Conservation (phyloP, 1,140 invertebrate species). For the Holcopasites calliopsidis region DNA sequence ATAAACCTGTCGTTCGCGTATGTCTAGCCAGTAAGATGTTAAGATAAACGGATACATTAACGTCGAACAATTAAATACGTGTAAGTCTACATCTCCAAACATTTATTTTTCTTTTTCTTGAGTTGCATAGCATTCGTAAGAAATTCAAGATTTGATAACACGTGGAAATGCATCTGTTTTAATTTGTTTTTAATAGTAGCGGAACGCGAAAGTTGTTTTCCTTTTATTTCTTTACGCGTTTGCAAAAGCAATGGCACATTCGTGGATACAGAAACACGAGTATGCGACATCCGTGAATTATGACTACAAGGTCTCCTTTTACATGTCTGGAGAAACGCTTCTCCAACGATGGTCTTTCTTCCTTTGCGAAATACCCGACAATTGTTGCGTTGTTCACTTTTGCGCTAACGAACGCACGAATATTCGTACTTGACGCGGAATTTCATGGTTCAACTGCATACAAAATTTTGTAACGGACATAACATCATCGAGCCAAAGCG, state of each 20-base stretch:
- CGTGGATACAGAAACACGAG: slow-evolving; percentile 8
- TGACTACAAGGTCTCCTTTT: slow-evolving; percentile 23
- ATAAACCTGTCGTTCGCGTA: slow-evolving; percentile 75
- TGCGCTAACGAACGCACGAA: slow-evolving; percentile 31
- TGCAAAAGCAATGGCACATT: slow-evolving; percentile 20
- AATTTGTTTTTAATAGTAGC: no score
- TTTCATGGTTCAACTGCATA: slow-evolving; percentile 18
- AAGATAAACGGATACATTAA: slow-evolving; percentile 65
- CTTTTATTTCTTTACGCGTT: slow-evolving; percentile 9
- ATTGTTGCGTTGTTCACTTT: slow-evolving; percentile 53
- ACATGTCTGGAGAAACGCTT: slow-evolving; percentile 26
- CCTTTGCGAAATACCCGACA: slow-evolving; percentile 22
- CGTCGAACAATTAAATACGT: slow-evolving; percentile 56
- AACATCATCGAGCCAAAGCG: slow-evolving; percentile 6
- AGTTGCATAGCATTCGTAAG: slow-evolving; percentile 34
- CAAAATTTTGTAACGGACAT: slow-evolving; percentile 20
- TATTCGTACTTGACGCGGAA: slow-evolving; percentile 18
- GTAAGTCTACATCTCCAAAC: slow-evolving; percentile 46
- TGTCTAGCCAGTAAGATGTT: slow-evolving; percentile 73
- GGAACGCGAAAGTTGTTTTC: slow-evolving; percentile 29
- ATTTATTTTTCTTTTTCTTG: no score
- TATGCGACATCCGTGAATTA: not conserved
- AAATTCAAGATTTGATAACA: slow-evolving; percentile 23
- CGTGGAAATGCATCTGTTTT: slow-evolving; percentile 28
- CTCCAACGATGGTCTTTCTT: slow-evolving; percentile 37